Evolutionary conservation across 2,888 invertebrate species (phyloP).

Genomic region (Xestia ashworthii): DNA sequence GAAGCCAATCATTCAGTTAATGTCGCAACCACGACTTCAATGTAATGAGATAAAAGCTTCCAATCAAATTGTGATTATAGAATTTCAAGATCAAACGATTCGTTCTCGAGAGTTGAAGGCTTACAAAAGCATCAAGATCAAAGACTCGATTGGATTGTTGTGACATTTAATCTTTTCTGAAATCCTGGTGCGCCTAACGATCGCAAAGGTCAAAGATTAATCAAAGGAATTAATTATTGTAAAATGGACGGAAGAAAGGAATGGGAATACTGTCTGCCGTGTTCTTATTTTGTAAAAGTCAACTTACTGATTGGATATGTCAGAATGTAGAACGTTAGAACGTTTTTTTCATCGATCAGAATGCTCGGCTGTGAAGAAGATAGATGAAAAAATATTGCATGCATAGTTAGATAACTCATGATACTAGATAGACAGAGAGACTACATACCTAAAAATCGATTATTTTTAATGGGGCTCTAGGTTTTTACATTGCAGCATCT

Average conservation of each 20-base stretch:
- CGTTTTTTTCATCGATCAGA: too few relatives aligned
- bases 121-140: conserved; percentile 38
- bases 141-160: conserved; percentile 30
- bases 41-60: conserved; percentile 13
- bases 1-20: neutral
- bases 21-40: neutral
- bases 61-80: conserved; percentile 36
- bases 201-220: conserved; percentile 20
- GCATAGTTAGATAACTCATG: too few relatives aligned
- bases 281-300: neutral
- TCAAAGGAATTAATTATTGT: conserved; percentile 25
- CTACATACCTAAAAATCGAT: too few relatives aligned
- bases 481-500: too few relatives aligned
- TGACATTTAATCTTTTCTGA: conserved; percentile 48
- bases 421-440: too few relatives aligned
- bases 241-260: neutral
- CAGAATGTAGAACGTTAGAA: too few relatives aligned
- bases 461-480: too few relatives aligned
- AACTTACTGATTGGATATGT: too few relatives aligned
- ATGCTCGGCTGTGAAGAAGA: too few relatives aligned
- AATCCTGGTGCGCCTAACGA: conserved; percentile 5
- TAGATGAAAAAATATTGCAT: too few relatives aligned
- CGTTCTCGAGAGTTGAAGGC: conserved; percentile 7
- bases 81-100: conserved; percentile 21
- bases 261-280: neutral